Conservation (phyloP, 2,797 vertebrate genomes). For the Scarus forsteni region DNA sequence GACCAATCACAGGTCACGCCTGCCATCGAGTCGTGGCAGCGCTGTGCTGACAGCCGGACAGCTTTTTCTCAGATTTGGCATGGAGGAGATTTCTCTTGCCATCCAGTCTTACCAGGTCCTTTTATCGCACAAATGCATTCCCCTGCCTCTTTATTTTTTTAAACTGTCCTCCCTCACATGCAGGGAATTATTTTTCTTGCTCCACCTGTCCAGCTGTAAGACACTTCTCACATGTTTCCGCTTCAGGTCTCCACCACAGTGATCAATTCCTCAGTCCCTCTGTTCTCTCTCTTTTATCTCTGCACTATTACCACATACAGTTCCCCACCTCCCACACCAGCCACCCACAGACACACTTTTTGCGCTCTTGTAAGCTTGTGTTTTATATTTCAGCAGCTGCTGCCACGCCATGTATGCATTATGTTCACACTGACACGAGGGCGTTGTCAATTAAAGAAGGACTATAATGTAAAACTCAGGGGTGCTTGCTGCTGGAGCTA, state of each 20-base stretch:
- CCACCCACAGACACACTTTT: conserved; percentile 18
- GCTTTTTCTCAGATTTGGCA: conserved; percentile 25
- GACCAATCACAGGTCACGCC: conserved; percentile 57
- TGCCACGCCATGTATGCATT: conserved; percentile 28
- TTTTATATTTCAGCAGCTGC: conserved; percentile 52
- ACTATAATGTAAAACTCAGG: conserved; percentile 48
- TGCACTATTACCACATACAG: conserved; percentile 2
- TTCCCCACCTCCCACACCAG: conserved; percentile 16
- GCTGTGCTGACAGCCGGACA: conserved; percentile 25
- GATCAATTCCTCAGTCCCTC: not conserved
- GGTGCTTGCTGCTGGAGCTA: conserved; percentile 44
- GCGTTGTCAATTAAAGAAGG: conserved; percentile 43
- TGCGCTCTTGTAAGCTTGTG: conserved; percentile 22
- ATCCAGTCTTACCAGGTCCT: not conserved
- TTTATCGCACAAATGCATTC: conserved; percentile 19
- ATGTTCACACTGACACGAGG: conserved; percentile 26
- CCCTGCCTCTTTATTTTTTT: conserved; percentile 13
- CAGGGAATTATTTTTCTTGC: not conserved
- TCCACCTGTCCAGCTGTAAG: conserved; percentile 2
- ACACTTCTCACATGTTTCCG: conserved; percentile 6
- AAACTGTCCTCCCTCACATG: not conserved
- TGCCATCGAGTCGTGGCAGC: conserved; percentile 39
- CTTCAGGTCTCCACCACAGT: not conserved
- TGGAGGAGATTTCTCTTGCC: conserved; percentile 11
- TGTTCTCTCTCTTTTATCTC: conserved; percentile 9